A percentile compares a stretch with the other conserved stretches of the same genome.
Evolutionary conservation across 2,888 invertebrate genomes (phyloP).

Genomic region (Cryptops parisi): DNA sequence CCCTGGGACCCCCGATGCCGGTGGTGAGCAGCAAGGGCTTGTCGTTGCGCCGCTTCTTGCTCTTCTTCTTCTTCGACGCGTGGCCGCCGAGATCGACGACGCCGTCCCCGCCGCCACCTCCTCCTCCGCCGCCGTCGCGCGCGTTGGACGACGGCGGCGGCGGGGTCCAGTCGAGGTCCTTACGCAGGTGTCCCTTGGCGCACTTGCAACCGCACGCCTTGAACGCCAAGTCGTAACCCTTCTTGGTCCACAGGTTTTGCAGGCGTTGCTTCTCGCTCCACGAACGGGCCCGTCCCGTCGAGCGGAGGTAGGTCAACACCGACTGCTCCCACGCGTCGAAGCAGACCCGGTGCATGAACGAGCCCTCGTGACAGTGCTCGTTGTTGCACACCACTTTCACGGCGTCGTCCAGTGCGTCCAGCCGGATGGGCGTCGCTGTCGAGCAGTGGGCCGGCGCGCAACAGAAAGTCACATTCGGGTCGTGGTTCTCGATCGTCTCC

Average conservation of each 20-base stretch:
- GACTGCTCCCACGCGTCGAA: constrained; percentile 88
- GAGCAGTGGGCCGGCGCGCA: constrained; percentile 55
- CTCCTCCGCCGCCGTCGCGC: constrained; percentile 36
- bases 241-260: constrained; percentile 95
- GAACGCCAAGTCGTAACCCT: constrained; percentile 90
- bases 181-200: constrained; percentile 80
- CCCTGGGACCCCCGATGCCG: constrained; percentile 31
- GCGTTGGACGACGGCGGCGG: constrained; percentile 36
- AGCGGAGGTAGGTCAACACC: constrained; percentile 73
- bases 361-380: constrained; percentile 71
- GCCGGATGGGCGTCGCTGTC: constrained; percentile 21
- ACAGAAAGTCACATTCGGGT: constrained; percentile 48
- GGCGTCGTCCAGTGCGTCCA: constrained; percentile 58
- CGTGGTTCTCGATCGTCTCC: constrained; percentile 24
- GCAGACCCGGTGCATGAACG: constrained; percentile 91
- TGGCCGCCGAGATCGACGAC: too few relatives aligned
- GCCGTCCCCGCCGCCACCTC: too few relatives aligned
- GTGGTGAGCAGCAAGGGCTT: constrained; percentile 39
- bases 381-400: constrained; percentile 89
- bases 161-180: constrained; percentile 83
- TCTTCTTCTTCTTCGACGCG: constrained; percentile 53
- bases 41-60: constrained; percentile 50
- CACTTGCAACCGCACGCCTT: constrained; percentile 91
- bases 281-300: constrained; percentile 76
- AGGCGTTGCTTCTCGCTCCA: constrained; percentile 91